phyloP scores from a whole-genome alignment of 2,888 invertebrate genomes.

The Ernsta delagoae region DNA sequence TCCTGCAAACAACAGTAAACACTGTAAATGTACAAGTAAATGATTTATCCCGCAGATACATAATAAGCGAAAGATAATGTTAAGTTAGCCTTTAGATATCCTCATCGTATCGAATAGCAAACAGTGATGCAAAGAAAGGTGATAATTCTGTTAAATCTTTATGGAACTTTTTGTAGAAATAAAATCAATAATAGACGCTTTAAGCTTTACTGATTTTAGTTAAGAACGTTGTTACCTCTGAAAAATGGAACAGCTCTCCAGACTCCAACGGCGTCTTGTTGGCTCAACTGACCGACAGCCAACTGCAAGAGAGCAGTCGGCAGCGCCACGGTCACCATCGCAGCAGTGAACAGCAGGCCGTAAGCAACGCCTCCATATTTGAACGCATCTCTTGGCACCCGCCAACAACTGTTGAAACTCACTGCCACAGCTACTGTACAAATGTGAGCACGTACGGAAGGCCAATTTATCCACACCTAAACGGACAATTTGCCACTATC shows the following conservation, averaged over 20 bases:
- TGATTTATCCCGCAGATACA: no score
- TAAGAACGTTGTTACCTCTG: conserved; percentile 75
- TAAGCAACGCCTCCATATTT: conserved; percentile 80
- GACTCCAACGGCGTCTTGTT: conserved; percentile 86
- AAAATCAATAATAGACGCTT: no score
- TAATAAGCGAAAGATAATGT: no score
- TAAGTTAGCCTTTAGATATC: no score
- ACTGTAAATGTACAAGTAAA: no score
- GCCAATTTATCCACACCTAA: conserved; percentile 62
- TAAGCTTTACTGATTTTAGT: not conserved
- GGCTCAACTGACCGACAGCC: conserved; percentile 86
- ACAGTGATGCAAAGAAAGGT: no score
- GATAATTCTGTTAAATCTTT: no score
- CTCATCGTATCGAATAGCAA: no score
- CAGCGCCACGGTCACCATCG: conserved; percentile 79
- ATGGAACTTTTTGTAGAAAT: no score
- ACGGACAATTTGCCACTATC: not conserved
- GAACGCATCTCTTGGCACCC: conserved; percentile 83
- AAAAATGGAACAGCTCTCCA: conserved; percentile 88
- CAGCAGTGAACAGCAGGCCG: conserved; percentile 75
- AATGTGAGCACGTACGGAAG: conserved; percentile 57
- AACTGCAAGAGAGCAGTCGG: conserved; percentile 86
- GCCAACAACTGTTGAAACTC: conserved; percentile 84
- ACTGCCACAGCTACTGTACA: conserved; percentile 84
- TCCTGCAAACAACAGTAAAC: conserved; percentile 70